phyloP scores from a whole-genome alignment of 2,797 vertebrate genomes.

The Cuniculus paca region DNA sequence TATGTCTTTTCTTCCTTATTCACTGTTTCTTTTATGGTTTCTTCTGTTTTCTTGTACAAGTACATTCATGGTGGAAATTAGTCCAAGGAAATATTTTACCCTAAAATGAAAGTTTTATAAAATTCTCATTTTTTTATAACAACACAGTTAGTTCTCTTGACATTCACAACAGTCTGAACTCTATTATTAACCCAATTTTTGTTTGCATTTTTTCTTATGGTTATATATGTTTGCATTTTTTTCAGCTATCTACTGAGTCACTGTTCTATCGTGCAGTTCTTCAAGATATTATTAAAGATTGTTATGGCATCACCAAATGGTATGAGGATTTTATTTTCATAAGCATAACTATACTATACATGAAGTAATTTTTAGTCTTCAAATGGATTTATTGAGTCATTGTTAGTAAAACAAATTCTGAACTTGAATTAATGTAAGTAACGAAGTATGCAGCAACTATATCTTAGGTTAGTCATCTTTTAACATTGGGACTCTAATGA shows the following conservation, averaged over 20 bases:
- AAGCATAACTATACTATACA: constrained; percentile 55
- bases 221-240: constrained; percentile 72
- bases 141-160: constrained; percentile 64
- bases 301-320: constrained; percentile 94
- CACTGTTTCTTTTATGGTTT: constrained; percentile 45
- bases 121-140: constrained; percentile 68
- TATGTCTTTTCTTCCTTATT: constrained; percentile 56
- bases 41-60: constrained; percentile 66
- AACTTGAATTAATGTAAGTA: constrained; percentile 23
- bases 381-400: constrained; percentile 41
- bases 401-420: constrained; percentile 8
- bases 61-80: constrained; percentile 56
- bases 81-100: constrained; percentile 57
- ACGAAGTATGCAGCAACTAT: neutral
- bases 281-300: constrained; percentile 96
- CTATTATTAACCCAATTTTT: constrained; percentile 68
- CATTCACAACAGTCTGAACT: constrained; percentile 13
- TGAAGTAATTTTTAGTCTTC: constrained; percentile 49
- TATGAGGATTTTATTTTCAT: constrained; percentile 86
- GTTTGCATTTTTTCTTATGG: constrained; percentile 53
- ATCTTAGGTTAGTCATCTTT: constrained; percentile 34
- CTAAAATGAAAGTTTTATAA: constrained; percentile 66
- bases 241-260: constrained; percentile 96
- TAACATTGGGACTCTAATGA: neutral
- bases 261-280: constrained; percentile 98